Percentiles rank a stretch among this genome's conserved stretches.
These are phyloP conservation scores for Pterostichus madidus DNA, from an alignment of 2,888 invertebrate genomes.

Conservation along the genomic window DNA sequence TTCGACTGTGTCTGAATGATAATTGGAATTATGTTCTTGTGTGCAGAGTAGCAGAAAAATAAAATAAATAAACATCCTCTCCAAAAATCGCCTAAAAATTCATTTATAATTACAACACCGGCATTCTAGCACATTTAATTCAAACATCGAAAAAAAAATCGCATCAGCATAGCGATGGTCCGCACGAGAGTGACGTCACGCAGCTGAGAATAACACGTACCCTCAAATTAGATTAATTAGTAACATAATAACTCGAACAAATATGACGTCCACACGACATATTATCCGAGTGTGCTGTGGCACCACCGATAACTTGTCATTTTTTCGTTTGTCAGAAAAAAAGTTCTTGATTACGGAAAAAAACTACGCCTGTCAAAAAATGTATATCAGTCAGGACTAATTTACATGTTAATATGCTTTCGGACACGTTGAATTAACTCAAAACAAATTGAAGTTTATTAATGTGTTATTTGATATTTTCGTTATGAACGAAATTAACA, in stretches of 20 bases:
- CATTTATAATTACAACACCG: too few relatives aligned
- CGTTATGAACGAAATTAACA: slow-evolving; percentile 50
- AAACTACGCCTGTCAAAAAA: slow-evolving; percentile 61
- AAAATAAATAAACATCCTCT: not conserved
- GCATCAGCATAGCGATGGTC: too few relatives aligned
- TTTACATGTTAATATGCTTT: slow-evolving; percentile 64
- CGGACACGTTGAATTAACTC: slow-evolving; percentile 56
- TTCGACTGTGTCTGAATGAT: too few relatives aligned
- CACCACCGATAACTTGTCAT: slow-evolving; percentile 55
- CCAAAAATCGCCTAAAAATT: too few relatives aligned
- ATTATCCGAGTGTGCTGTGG: slow-evolving; percentile 32
- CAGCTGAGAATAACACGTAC: slow-evolving; percentile 50
- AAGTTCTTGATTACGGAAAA: slow-evolving; percentile 59
- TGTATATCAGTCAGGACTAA: slow-evolving; percentile 61
- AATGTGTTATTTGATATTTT: slow-evolving; percentile 59
- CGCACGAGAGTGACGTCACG: too few relatives aligned
- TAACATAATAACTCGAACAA: slow-evolving; percentile 60
- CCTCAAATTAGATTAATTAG: slow-evolving; percentile 66
- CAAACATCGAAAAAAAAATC: too few relatives aligned
- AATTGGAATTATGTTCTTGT: too few relatives aligned
- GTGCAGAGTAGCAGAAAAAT: not conserved
- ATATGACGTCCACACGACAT: slow-evolving; percentile 59
- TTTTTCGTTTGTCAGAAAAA: slow-evolving; percentile 33
- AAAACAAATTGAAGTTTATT: slow-evolving; percentile 57
- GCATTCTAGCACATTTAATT: too few relatives aligned